phyloP scores from a whole-genome alignment of 2,797 vertebrate species.

The Cirrhinus molitorella region DNA sequence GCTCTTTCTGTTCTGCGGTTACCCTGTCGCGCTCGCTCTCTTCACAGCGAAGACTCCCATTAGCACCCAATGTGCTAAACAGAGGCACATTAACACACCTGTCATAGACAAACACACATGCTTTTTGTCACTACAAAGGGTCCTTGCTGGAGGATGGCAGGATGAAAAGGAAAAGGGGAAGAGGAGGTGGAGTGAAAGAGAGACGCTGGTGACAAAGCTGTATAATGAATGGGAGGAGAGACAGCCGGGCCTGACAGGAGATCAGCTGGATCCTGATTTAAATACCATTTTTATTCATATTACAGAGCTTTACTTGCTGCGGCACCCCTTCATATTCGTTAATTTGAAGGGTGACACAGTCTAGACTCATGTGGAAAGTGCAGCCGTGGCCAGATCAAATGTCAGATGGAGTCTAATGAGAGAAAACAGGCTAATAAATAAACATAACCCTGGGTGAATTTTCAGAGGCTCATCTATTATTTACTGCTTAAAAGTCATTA shows the following conservation, averaged over 20 bases:
- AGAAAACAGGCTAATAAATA: constrained; percentile 51
- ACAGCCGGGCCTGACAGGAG: constrained; percentile 43
- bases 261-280: constrained; percentile 59
- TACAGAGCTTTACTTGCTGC: constrained; percentile 40
- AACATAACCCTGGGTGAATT: constrained; percentile 35
- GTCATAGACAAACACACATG: constrained; percentile 49
- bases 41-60: constrained; percentile 51
- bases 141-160: constrained; percentile 8
- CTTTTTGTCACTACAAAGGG: constrained; percentile 48
- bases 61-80: constrained; percentile 61
- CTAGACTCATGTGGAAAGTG: constrained; percentile 43
- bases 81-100: constrained; percentile 54
- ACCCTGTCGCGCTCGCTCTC: constrained; percentile 49
- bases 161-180: constrained; percentile 30
- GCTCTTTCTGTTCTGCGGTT: constrained; percentile 6
- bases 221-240: constrained; percentile 45
- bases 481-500: constrained; percentile 47
- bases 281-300: constrained; percentile 57
- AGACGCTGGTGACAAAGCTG: constrained; percentile 41
- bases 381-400: constrained; percentile 40
- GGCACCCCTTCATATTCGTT: constrained; percentile 44
- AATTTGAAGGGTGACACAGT: constrained; percentile 47
- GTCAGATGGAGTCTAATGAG: constrained; percentile 47
- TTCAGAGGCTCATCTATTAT: constrained; percentile 48
- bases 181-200: constrained; percentile 28